These are phyloP conservation scores for Sebastes minor DNA, from an alignment of 2,797 vertebrate species.

Conservation along the genomic window DNA sequence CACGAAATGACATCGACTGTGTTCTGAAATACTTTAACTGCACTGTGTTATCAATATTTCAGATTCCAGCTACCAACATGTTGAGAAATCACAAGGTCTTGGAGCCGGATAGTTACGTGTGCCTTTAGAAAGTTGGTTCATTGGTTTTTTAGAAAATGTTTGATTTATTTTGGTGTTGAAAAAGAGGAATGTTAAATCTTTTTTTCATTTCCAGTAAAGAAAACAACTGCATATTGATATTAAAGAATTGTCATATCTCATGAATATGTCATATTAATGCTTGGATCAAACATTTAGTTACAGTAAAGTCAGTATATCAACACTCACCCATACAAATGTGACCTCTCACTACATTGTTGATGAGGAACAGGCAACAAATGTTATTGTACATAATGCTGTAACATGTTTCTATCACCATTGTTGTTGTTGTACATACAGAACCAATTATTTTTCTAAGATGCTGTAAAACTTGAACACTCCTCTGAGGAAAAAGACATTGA, in stretches of 20 bases:
- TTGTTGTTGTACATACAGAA: constrained; percentile 81
- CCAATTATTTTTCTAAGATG: constrained; percentile 83
- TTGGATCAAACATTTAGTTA: constrained; percentile 16
- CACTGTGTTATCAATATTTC: constrained; percentile 21
- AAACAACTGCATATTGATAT: constrained; percentile 3
- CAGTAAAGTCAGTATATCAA: neutral
- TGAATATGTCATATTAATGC: constrained; percentile 19
- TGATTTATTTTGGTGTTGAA: neutral
- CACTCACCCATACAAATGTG: constrained; percentile 5
- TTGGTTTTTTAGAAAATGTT: constrained; percentile 29
- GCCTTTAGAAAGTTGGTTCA: constrained; percentile 58
- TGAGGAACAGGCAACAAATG: constrained; percentile 15
- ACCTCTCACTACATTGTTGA: constrained; percentile 9
- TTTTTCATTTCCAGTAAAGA: neutral
- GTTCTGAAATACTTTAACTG: constrained; percentile 3
- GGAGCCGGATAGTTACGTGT: constrained; percentile 50
- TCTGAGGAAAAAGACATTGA: constrained; percentile 37
- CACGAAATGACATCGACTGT: neutral
- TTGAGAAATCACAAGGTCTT: constrained; percentile 17
- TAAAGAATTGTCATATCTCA: constrained; percentile 27
- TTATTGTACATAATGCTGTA: constrained; percentile 58
- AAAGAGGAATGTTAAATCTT: constrained; percentile 11
- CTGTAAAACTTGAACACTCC: constrained; percentile 73
- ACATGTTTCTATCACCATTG: constrained; percentile 49
- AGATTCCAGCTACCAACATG: neutral